Evolutionary conservation across 2,797 vertebrate genomes (phyloP).

Genomic region (Staurois parvus): DNA sequence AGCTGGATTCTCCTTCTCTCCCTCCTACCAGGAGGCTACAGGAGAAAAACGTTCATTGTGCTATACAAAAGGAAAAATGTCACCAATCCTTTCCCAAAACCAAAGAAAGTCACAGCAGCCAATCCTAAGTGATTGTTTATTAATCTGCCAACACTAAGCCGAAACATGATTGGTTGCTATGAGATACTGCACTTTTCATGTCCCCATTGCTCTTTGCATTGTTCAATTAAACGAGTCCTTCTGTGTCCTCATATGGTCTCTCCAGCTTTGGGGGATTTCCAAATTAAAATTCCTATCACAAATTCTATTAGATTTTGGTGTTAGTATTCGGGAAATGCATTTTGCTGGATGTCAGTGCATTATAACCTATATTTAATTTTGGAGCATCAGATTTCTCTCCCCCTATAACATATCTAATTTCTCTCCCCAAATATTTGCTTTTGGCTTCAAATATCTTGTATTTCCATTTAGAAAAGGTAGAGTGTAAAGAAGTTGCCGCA

Average conservation of each 20-base stretch:
- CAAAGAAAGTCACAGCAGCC: background rate
- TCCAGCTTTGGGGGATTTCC: slow-evolving; percentile 25
- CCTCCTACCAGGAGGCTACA: no score
- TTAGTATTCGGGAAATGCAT: slow-evolving; percentile 49
- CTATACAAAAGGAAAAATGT: no score
- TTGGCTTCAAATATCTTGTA: slow-evolving; percentile 59
- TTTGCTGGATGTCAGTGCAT: slow-evolving; percentile 56
- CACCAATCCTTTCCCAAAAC: no score
- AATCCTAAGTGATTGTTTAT: background rate
- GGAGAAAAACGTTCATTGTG: no score
- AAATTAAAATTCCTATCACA: slow-evolving; percentile 59
- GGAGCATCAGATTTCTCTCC: slow-evolving; percentile 45
- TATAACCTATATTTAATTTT: slow-evolving; percentile 59
- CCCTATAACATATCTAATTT: slow-evolving; percentile 60
- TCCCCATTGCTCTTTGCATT: background rate
- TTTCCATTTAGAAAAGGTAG: slow-evolving; percentile 60
- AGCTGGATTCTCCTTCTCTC: no score
- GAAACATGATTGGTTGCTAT: background rate
- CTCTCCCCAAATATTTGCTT: slow-evolving; percentile 61
- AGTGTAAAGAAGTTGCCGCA: slow-evolving; percentile 50
- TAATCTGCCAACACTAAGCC: background rate
- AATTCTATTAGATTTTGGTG: slow-evolving; percentile 57
- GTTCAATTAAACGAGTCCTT: background rate
- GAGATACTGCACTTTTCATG: background rate
- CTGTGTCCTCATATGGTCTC: background rate